Evolutionary conservation across 2,113 vertebrate genomes (phyloP).

Genomic region (Nesogale talazaci): DNA sequence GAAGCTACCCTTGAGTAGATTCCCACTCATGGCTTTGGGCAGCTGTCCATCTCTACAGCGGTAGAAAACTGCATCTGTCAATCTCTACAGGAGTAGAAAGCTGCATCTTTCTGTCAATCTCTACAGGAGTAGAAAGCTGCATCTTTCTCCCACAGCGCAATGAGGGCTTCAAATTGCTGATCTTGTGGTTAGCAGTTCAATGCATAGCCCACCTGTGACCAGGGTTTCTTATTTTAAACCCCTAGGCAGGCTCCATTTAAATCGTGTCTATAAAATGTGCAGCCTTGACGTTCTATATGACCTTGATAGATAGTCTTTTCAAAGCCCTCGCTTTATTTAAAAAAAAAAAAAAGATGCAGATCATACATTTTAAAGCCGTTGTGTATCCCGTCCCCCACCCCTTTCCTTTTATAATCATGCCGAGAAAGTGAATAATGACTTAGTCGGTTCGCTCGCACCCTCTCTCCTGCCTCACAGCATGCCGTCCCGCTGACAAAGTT

Average conservation of each 20-base stretch:
- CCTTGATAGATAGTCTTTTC: conserved; percentile 42
- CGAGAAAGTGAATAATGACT: conserved; percentile 54
- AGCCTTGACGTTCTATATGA: conserved; percentile 60
- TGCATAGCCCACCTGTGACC: too few species aligned
- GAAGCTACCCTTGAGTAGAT: too few species aligned
- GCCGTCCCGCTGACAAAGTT: neutral
- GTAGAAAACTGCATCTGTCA: too few species aligned
- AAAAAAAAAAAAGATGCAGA: conserved; percentile 67
- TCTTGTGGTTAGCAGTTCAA: too few species aligned
- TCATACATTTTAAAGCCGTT: conserved; percentile 66
- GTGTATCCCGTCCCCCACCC: conserved; percentile 50
- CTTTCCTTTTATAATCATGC: conserved; percentile 64
- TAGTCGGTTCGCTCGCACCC: neutral
- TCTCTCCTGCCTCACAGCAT: neutral
- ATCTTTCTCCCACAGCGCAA: too few species aligned
- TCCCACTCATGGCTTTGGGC: too few species aligned
- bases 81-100: too few species aligned
- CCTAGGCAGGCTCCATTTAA: conserved; percentile 50
- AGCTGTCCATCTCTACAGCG: too few species aligned
- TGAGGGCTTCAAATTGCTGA: too few species aligned
- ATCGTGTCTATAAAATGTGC: conserved; percentile 47
- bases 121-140: too few species aligned
- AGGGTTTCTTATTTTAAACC: neutral
- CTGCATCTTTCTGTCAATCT: too few species aligned
- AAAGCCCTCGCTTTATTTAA: conserved; percentile 54